A percentile compares a stretch with the other conserved stretches of the same genome.
phyloP scores from a whole-genome alignment of 1,140 invertebrate genomes.

The Camponotus pennsylvanicus region DNA sequence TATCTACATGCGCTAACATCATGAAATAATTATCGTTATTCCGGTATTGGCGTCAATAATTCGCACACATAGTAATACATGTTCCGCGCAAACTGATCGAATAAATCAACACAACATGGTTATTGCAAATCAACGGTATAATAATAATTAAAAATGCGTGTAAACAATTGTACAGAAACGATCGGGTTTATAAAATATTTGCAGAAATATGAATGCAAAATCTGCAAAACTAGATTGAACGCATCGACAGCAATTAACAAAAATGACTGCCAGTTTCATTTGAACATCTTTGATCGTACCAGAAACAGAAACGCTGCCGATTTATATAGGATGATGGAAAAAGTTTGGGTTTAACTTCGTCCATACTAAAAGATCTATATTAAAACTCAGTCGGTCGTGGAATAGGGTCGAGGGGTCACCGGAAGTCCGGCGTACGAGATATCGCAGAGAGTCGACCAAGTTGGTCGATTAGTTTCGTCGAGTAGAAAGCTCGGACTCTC shows the following conservation, averaged over 20 bases:
- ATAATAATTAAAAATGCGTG: constrained; percentile 15
- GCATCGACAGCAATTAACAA: not conserved
- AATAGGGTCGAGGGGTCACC: constrained; percentile 68
- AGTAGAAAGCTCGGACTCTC: constrained; percentile 63
- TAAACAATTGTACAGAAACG: not conserved
- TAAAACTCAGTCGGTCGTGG: constrained; percentile 70
- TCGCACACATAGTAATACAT: not conserved
- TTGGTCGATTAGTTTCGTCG: constrained; percentile 74
- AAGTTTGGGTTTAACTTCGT: constrained; percentile 65
- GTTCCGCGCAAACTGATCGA: not conserved
- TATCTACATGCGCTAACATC: not conserved
- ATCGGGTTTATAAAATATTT: not conserved
- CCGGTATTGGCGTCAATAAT: constrained; percentile 26
- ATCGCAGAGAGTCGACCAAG: constrained; percentile 68
- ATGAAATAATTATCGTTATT: constrained; percentile 20
- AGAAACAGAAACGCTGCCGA: constrained; percentile 37
- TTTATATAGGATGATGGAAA: constrained; percentile 71
- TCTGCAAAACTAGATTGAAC: not conserved
- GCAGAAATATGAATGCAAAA: not conserved
- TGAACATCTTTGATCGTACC: constrained; percentile 53
- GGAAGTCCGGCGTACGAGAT: constrained; percentile 69
- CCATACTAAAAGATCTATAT: constrained; percentile 69
- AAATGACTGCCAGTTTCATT: constrained; percentile 57
- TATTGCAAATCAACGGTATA: constrained; percentile 10
- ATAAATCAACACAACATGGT: constrained; percentile 17